phyloP scores from a whole-genome alignment of 2,888 invertebrate species.

The Julus scandinavius region DNA sequence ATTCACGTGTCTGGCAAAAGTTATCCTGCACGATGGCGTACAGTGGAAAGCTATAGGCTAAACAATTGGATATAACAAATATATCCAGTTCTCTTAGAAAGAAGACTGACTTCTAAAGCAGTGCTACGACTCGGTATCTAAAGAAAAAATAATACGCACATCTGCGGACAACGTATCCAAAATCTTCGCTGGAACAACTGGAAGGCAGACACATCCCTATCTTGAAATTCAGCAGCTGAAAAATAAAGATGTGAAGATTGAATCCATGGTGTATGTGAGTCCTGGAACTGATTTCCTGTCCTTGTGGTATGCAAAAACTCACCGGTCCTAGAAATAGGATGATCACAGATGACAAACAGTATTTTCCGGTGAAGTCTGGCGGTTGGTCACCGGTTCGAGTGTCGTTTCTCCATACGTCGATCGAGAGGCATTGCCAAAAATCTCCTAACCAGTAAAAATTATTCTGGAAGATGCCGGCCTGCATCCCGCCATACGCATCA shows the following conservation, averaged over 20 bases:
- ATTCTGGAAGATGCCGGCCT: constrained; percentile 15
- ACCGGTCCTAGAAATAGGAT: constrained; percentile 13
- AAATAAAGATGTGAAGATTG: not conserved
- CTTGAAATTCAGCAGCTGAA: constrained; percentile 44
- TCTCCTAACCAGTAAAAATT: constrained; percentile 52
- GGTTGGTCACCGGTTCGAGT: not conserved
- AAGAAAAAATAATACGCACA: not conserved
- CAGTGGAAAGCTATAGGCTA: not conserved
- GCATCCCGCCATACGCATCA: constrained; percentile 10
- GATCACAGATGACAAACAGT: constrained; percentile 36
- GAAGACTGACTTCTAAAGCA: not conserved
- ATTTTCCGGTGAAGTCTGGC: constrained; percentile 52
- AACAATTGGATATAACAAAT: not conserved
- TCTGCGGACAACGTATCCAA: not conserved
- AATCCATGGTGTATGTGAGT: not conserved
- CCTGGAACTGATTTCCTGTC: not conserved
- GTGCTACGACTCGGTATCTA: not conserved
- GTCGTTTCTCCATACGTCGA: constrained; percentile 47
- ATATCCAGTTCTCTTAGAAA: not conserved
- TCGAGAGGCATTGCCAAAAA: constrained; percentile 43
- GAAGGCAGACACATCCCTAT: constrained; percentile 50
- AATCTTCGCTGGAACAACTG: constrained; percentile 18
- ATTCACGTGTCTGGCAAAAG: constrained; percentile 46
- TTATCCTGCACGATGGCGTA: constrained; percentile 37
- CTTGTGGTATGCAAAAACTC: not conserved